Base-by-base conservation (phyloP, 2,888 invertebrate species). In the Vanessa cardui region DNA sequence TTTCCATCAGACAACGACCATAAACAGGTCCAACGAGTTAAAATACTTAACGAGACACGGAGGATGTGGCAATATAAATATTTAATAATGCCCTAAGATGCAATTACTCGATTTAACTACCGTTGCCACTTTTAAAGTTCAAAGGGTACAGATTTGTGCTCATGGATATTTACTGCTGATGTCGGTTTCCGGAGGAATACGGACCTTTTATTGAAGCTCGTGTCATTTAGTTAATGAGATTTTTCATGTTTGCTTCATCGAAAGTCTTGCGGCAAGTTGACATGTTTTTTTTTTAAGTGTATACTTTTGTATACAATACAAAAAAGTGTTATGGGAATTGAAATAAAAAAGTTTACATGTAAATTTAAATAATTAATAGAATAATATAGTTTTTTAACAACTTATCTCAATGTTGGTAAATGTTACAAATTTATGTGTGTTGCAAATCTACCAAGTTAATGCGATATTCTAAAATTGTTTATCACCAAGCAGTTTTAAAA, bases 21-120 rank as follows among this genome's bases (percentile, higher is more conserved):
- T 46, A 66, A 56, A 66, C 69, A 54, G 66, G 69, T 66, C 54
- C 44, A n/a, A 47, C 62, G 6, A 18, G 46, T 56, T 64, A 62
- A 68, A 62, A 62, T 52, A 62, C 65, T 44, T 66, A 62, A 62
- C 62, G 47, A 66, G 61, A 15, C 49, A 58, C 66, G 62, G 59
- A 66, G 58, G 65, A 62, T 45, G 61, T 61, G 49, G 46, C 56
- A 62, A 58, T 50, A 61, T 62, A 58, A 64, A 68, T 66, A 60
- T 66, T 60, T 60, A 46, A 60, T 66, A 56, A 56, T 56, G 56
- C 56, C 56, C 39, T 56, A 18, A 56, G 56, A 56, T 56, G 56
- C 33, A 39, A 56, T 56, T 33, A 56, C 39, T 54, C 54, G 31
- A 31, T 54, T 54, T 54, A 54, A 54, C 6, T 54, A 54, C 31